phyloP scores from a whole-genome alignment of 2,888 invertebrate genomes.

The Ctenicera cuprea region DNA sequence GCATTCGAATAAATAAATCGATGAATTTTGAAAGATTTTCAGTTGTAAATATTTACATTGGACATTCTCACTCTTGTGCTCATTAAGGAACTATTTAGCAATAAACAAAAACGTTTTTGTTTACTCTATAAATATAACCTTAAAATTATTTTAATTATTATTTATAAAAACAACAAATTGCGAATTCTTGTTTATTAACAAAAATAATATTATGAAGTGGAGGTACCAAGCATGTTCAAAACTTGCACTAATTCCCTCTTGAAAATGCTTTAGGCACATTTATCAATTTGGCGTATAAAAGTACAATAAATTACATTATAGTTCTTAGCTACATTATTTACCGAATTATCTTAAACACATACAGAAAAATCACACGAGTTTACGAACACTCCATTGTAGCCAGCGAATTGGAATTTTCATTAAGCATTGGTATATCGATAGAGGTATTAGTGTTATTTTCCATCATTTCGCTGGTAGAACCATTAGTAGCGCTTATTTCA shows the following conservation, averaged over 20 bases:
- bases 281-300: constrained; percentile 12
- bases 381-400: constrained; percentile 78
- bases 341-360: constrained; percentile 8
- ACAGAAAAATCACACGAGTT: constrained; percentile 34
- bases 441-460: constrained; percentile 13
- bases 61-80: not conserved
- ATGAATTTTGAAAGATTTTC: too few relatives aligned
- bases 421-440: constrained; percentile 72
- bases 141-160: not conserved
- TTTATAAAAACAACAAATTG: not conserved
- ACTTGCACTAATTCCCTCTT: not conserved
- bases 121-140: too few relatives aligned
- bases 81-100: not conserved
- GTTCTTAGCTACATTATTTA: constrained; percentile 1
- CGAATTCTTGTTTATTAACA: constrained; percentile 12
- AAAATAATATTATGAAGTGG: constrained; percentile 9
- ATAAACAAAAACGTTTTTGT: not conserved
- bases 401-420: constrained; percentile 79
- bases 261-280: not conserved
- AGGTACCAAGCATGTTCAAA: not conserved
- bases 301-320: constrained; percentile 28
- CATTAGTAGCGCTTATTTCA: constrained; percentile 60
- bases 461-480: not conserved
- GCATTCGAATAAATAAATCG: not conserved
- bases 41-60: too few relatives aligned